phyloP scores from a whole-genome alignment of 2,797 vertebrate species.

The Miichthys miiuy region DNA sequence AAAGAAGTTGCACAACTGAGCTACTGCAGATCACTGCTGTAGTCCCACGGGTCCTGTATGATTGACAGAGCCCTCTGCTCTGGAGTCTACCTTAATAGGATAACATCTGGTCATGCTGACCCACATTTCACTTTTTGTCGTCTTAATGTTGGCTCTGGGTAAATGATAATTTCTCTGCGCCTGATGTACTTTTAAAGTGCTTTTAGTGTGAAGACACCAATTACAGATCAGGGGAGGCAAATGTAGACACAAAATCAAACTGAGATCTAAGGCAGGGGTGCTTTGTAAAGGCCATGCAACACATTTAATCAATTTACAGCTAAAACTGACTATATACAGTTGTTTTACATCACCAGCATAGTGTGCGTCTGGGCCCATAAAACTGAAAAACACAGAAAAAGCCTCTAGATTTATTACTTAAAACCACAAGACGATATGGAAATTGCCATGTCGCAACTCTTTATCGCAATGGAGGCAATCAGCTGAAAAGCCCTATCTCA shows the following conservation, averaged over 20 bases:
- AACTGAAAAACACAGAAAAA: conserved; percentile 43
- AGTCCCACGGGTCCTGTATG: conserved; percentile 59
- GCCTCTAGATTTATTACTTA: conserved; percentile 32
- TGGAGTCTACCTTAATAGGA: conserved; percentile 47
- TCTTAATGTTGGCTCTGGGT: conserved; percentile 44
- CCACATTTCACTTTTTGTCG: conserved; percentile 59
- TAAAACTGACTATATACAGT: conserved; percentile 26
- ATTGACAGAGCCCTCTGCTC: conserved; percentile 69
- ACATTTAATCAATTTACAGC: conserved; percentile 47
- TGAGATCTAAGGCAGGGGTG: conserved; percentile 24
- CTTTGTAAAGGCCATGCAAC: conserved; percentile 25
- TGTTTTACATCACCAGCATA: conserved; percentile 35
- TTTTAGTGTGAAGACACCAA: conserved; percentile 6
- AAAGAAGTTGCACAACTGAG: conserved; percentile 65
- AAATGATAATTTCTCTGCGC: conserved; percentile 38
- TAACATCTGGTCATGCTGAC: conserved; percentile 69
- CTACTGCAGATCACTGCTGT: conserved; percentile 51
- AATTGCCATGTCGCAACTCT: conserved; percentile 41
- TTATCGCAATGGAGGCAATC: conserved; percentile 50
- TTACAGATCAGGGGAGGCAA: conserved; percentile 30
- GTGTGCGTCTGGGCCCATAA: conserved; percentile 36
- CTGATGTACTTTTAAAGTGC: conserved; percentile 11
- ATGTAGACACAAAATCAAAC: conserved; percentile 41
- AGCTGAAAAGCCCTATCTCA: conserved; percentile 49
- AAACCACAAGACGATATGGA: conserved; percentile 36